Percentiles rank a stretch among this genome's conserved stretches.
These are phyloP conservation scores for Gymnopithys bicolor DNA, from an alignment of 2,797 vertebrate species.

Conservation along the genomic window DNA sequence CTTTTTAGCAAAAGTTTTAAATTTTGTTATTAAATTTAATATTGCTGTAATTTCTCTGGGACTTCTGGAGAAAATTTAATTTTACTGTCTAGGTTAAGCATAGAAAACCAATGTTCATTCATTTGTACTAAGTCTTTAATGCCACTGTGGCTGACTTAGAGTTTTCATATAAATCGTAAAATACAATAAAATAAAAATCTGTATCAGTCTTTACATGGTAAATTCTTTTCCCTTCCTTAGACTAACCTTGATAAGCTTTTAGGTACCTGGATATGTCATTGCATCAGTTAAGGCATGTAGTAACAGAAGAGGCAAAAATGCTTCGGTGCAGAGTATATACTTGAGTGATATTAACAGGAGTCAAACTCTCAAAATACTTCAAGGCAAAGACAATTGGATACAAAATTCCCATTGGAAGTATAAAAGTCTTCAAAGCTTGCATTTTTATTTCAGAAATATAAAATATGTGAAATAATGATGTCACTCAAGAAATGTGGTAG, in stretches of 20 bases:
- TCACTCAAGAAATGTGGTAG: not conserved
- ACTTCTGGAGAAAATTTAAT: not conserved
- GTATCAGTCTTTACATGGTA: not conserved
- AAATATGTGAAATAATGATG: conserved; percentile 3
- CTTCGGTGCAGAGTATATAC: not conserved
- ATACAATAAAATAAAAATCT: not conserved
- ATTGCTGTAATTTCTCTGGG: not conserved
- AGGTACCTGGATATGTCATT: not conserved
- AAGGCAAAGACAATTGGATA: conserved; percentile 26
- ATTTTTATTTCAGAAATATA: conserved; percentile 28
- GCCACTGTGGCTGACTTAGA: not conserved
- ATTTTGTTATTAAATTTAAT: not conserved
- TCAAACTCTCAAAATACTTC: conserved; percentile 19
- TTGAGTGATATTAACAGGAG: not conserved
- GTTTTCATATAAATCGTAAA: not conserved
- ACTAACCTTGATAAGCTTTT: not conserved
- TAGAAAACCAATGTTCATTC: not conserved
- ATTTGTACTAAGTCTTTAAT: not conserved
- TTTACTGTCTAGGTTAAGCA: not conserved
- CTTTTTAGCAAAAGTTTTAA: not conserved
- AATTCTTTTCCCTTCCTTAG: not conserved
- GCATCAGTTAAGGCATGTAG: not conserved
- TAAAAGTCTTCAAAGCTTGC: conserved; percentile 7
- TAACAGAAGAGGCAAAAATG: not conserved
- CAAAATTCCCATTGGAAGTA: not conserved